Conservation (phyloP, 2,888 invertebrate genomes). For the Amiota communis region DNA sequence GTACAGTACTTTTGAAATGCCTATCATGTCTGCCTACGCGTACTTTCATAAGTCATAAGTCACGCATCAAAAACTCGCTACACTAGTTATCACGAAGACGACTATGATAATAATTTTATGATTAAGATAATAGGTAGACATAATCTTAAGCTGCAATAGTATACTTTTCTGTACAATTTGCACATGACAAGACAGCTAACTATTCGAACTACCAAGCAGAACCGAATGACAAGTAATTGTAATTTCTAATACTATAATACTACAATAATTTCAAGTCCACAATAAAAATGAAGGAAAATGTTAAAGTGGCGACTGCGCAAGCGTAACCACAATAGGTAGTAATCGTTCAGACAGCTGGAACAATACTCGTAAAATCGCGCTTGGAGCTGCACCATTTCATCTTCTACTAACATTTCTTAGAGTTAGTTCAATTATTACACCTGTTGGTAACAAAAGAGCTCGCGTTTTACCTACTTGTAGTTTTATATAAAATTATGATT, state of each 20-base stretch:
- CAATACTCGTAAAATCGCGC: slow-evolving; percentile 21
- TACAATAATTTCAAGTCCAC: background rate
- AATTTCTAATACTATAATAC: background rate
- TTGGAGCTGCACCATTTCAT: slow-evolving; percentile 26
- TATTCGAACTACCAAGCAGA: no score
- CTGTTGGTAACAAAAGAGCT: slow-evolving; percentile 56
- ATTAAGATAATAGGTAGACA: no score
- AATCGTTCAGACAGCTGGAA: slow-evolving; percentile 29
- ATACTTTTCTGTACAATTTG: no score
- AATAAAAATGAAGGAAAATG: slow-evolving; percentile 20
- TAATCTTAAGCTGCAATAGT: no score
- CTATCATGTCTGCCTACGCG: no score
- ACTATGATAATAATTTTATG: no score
- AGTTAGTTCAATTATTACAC: slow-evolving; percentile 72
- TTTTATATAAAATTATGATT: slow-evolving; percentile 21
- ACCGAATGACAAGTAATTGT: no score
- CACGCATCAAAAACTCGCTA: no score
- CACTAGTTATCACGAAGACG: no score
- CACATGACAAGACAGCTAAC: no score
- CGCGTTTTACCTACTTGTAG: slow-evolving; percentile 42
- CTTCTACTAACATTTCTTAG: slow-evolving; percentile 63
- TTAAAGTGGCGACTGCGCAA: slow-evolving; percentile 42
- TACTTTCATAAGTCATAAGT: no score
- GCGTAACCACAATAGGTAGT: slow-evolving; percentile 41
- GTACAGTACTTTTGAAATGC: no score